Evolutionary conservation across 2,113 vertebrate genomes (phyloP).

Genomic region (Entomyzon cyanotis): DNA sequence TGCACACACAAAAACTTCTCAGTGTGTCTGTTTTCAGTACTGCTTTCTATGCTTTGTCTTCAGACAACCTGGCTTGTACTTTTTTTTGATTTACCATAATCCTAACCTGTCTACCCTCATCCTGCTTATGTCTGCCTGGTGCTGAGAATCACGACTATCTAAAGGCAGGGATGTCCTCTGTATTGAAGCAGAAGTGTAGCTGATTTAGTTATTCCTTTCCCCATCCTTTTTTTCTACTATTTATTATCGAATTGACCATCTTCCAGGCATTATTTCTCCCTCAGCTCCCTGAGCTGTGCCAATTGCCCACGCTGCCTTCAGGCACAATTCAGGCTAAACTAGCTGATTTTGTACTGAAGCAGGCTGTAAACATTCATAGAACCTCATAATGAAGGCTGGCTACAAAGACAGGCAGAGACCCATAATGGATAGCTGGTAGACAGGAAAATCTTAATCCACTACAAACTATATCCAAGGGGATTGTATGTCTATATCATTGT

Average conservation of each 20-base stretch:
- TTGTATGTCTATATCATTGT: neutral
- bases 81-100: neutral
- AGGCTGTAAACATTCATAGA: neutral
- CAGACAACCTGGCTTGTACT: neutral
- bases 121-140: neutral
- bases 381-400: neutral
- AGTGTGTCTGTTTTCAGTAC: neutral
- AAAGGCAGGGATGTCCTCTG: neutral
- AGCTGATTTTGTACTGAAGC: neutral
- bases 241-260: neutral
- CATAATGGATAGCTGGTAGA: neutral
- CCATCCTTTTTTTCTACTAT: neutral
- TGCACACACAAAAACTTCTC: neutral
- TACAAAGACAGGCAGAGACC: neutral
- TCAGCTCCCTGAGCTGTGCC: neutral
- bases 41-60: neutral
- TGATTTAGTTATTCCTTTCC: neutral
- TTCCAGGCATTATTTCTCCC: neutral
- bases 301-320: neutral
- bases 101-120: neutral
- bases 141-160: neutral
- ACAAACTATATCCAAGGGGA: neutral
- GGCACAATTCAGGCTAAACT: neutral
- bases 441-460: neutral
- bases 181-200: neutral